phyloP scores from a whole-genome alignment of 2,888 invertebrate genomes.

The Macrostomum cliftonense region DNA sequence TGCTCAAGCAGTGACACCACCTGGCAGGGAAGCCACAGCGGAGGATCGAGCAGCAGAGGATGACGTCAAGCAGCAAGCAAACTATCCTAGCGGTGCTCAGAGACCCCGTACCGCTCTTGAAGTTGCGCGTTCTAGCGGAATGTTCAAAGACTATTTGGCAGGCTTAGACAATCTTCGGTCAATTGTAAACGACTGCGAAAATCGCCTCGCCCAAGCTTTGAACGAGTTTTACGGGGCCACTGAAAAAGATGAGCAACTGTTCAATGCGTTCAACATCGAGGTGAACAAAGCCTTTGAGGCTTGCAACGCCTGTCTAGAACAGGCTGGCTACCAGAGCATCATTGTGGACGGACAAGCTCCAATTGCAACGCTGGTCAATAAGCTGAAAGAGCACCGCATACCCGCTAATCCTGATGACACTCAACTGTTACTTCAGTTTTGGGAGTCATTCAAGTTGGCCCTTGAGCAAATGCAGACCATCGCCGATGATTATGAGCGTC shows the following conservation, averaged over 20 bases:
- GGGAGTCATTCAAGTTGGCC: constrained; percentile 21
- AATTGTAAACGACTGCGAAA: constrained; percentile 20
- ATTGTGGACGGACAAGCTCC: constrained; percentile 18
- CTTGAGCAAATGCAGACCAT: constrained; percentile 18
- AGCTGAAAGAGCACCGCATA: constrained; percentile 7
- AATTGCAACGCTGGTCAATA: constrained; percentile 22
- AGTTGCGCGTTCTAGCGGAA: not conserved
- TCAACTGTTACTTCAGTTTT: constrained; percentile 21
- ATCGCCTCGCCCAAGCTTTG: constrained; percentile 19
- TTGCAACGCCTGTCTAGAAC: constrained; percentile 22
- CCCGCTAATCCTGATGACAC: constrained; percentile 19
- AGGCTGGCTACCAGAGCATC: constrained; percentile 19
- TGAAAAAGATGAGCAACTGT: constrained; percentile 17
- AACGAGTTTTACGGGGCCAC: constrained; percentile 19
- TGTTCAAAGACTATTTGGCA: constrained; percentile 6
- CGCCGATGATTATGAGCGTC: constrained; percentile 20
- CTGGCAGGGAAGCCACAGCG: too few species aligned
- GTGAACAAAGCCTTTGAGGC: constrained; percentile 22
- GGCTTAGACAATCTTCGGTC: constrained; percentile 23
- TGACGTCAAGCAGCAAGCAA: too few species aligned
- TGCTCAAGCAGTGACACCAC: too few species aligned
- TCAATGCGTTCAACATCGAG: constrained; percentile 19
- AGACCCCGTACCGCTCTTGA: not conserved
- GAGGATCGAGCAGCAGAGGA: too few species aligned
- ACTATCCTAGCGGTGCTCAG: too few species aligned